phyloP scores from a whole-genome alignment of 1,140 invertebrate genomes.

The Stegodyphus mimosarum region DNA sequence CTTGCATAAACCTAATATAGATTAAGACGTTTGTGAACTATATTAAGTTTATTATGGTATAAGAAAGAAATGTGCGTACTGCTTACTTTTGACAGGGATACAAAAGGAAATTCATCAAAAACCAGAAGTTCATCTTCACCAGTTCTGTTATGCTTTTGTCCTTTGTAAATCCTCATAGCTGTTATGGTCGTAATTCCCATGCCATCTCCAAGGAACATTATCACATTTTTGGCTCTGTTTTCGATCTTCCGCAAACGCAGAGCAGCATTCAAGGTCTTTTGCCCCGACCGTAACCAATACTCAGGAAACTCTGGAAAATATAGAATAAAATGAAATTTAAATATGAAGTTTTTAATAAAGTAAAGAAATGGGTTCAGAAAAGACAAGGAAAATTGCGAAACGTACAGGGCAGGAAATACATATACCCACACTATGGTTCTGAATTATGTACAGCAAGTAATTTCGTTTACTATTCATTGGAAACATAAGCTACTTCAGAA shows the following conservation, averaged over 20 bases:
- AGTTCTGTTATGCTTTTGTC: conserved; percentile 70
- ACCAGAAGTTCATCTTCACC: conserved; percentile 78
- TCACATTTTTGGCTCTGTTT: conserved; percentile 85
- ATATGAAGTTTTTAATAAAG: too few species aligned
- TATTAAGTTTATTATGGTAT: too few species aligned
- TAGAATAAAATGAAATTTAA: background rate
- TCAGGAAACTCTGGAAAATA: background rate
- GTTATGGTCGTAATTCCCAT: conserved; percentile 93
- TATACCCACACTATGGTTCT: too few species aligned
- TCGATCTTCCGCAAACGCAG: conserved; percentile 71
- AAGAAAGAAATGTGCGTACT: background rate
- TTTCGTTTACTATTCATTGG: too few species aligned
- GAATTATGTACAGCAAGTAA: too few species aligned
- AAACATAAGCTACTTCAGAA: too few species aligned
- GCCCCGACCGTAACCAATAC: conserved; percentile 73
- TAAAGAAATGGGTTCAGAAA: too few species aligned
- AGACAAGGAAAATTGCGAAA: too few species aligned
- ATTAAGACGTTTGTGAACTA: too few species aligned
- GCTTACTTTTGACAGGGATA: conserved; percentile 84
- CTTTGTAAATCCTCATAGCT: conserved; percentile 76
- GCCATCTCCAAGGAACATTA: conserved; percentile 92
- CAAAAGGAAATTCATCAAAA: conserved; percentile 86
- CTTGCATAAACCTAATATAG: too few species aligned
- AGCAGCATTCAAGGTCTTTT: conserved; percentile 74
- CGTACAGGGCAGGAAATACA: too few species aligned